These are phyloP conservation scores for Erynnis tages DNA, from an alignment of 2,888 invertebrate species.

Conservation along the genomic window DNA sequence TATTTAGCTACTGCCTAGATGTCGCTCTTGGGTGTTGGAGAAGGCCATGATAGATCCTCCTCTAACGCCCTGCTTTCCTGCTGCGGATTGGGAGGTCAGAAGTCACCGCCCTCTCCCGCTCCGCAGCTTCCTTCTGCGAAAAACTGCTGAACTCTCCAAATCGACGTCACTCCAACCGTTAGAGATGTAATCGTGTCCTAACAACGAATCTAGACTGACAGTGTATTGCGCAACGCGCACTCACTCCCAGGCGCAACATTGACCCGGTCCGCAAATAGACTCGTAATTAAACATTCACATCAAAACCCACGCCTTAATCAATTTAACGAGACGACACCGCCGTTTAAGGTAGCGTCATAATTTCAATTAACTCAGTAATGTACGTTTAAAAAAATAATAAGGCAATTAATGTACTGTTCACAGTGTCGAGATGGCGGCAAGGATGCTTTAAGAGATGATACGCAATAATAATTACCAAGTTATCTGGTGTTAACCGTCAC, in stretches of 20 bases:
- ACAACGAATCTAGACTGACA: slow-evolving; percentile 53
- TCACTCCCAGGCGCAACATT: slow-evolving; percentile 60
- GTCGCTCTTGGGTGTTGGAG: too few relatives aligned
- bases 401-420: slow-evolving; percentile 1
- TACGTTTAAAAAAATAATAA: slow-evolving; percentile 6
- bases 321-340: slow-evolving; percentile 14
- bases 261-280: slow-evolving; percentile 59
- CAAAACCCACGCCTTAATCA: slow-evolving; percentile 18
- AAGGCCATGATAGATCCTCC: too few relatives aligned
- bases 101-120: too few relatives aligned
- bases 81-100: too few relatives aligned
- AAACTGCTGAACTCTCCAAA: too few relatives aligned
- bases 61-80: too few relatives aligned
- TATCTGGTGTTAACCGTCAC: too few relatives aligned
- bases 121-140: too few relatives aligned
- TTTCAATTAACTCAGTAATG: not conserved
- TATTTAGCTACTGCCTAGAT: too few relatives aligned
- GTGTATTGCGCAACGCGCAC: slow-evolving; percentile 32
- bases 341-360: slow-evolving; percentile 14
- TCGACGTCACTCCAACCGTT: too few relatives aligned
- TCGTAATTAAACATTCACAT: slow-evolving; percentile 27
- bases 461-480: too few relatives aligned
- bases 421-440: not conserved
- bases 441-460: not conserved
- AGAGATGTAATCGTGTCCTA: slow-evolving; percentile 6